A percentile compares a stretch with the other conserved stretches of the same genome.
phyloP scores from a whole-genome alignment of 2,113 vertebrate genomes.

The Tursiops truncatus region DNA sequence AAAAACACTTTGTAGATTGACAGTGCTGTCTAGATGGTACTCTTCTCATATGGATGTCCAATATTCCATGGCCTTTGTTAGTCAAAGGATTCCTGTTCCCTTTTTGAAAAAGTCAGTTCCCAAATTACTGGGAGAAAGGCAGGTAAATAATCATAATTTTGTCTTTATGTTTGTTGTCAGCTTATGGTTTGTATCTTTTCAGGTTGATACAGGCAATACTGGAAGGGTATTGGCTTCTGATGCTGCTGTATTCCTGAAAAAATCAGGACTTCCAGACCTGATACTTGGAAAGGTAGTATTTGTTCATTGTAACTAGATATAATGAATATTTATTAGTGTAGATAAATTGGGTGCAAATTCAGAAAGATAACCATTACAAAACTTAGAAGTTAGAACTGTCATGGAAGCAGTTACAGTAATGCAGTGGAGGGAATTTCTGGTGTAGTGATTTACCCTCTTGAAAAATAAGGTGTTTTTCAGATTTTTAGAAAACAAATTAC shows the following conservation, averaged over 20 bases:
- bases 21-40: neutral
- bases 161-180: conserved; percentile 10
- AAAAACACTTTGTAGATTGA: neutral
- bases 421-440: neutral
- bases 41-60: neutral
- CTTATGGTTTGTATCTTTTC: conserved; percentile 58
- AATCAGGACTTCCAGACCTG: conserved; percentile 94
- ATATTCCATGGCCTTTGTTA: neutral
- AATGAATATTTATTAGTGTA: neutral
- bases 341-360: conserved; percentile 10
- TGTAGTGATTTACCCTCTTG: neutral
- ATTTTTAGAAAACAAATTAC: conserved; percentile 54
- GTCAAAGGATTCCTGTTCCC: conserved; percentile 12
- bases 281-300: conserved; percentile 94
- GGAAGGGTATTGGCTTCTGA: conserved; percentile 94
- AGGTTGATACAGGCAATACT: conserved; percentile 93
- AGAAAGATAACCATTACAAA: conserved; percentile 14
- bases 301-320: conserved; percentile 18
- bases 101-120: conserved; percentile 54
- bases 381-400: conserved; percentile 22
- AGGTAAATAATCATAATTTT: conserved; percentile 50
- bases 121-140: neutral
- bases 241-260: conserved; percentile 96
- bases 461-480: conserved; percentile 30
- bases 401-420: conserved; percentile 20